These are phyloP conservation scores for Stegophylla sp. DNA, from an alignment of 2,888 invertebrate genomes.

Conservation along the genomic window DNA sequence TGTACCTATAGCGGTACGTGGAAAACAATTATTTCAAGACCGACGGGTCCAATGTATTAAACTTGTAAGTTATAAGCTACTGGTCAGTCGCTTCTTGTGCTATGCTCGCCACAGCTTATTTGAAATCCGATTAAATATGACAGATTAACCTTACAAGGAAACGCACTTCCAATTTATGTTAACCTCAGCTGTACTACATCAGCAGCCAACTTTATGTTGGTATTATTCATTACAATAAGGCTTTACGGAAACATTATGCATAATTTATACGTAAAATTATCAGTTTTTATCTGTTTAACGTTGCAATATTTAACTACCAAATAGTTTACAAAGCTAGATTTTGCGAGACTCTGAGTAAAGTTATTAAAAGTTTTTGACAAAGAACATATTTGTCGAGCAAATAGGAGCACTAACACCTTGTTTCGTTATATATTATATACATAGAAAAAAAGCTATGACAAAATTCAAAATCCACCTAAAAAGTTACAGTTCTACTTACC, in stretches of 20 bases:
- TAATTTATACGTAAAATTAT: background rate
- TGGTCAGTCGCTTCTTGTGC: slow-evolving; percentile 26
- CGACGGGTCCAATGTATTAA: slow-evolving; percentile 34
- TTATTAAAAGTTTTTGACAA: no score
- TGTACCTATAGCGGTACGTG: background rate
- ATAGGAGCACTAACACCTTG: no score
- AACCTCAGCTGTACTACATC: slow-evolving; percentile 13
- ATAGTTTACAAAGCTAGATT: background rate
- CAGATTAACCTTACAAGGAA: slow-evolving; percentile 27
- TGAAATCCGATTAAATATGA: slow-evolving; percentile 50
- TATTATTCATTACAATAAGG: slow-evolving; percentile 22
- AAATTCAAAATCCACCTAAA: no score
- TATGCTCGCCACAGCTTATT: slow-evolving; percentile 15
- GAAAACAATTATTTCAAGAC: slow-evolving; percentile 41
- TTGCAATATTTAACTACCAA: background rate
- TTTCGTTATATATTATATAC: no score
- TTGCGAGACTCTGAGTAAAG: no score
- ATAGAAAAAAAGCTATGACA: no score
- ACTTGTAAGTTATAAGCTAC: slow-evolving; percentile 13
- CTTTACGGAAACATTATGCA: background rate
- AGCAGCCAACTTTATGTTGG: background rate
- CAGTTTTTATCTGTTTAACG: background rate
- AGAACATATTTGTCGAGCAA: no score
- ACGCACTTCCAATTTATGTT: slow-evolving; percentile 17
- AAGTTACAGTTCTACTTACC: no score